phyloP scores from a whole-genome alignment of 1,140 invertebrate genomes.

The Brachionus rotundiformis region DNA sequence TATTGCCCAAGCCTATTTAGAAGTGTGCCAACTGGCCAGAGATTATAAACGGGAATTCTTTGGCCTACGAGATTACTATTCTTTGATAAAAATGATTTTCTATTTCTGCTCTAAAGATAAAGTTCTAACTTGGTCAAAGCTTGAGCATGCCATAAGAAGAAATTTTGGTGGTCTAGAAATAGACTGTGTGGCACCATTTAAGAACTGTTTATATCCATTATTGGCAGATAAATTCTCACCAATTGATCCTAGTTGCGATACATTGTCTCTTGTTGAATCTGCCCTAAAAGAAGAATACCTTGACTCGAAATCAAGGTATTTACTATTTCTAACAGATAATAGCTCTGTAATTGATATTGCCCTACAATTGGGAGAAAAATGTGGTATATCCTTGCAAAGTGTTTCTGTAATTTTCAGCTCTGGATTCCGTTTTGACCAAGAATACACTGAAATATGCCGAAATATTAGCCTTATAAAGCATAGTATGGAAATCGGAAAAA shows the following conservation, averaged over 20 bases:
- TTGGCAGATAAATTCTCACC: conserved; percentile 26
- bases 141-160: conserved; percentile 56
- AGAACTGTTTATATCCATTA: conserved; percentile 42
- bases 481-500: conserved; percentile 62
- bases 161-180: conserved; percentile 58
- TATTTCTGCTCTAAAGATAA: conserved; percentile 54
- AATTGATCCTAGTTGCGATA: conserved; percentile 53
- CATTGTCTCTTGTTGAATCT: conserved; percentile 27
- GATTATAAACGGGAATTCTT: conserved; percentile 59
- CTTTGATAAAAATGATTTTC: conserved; percentile 60
- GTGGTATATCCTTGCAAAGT: neutral
- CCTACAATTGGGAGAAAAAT: neutral
- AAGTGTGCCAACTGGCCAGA: conserved; percentile 55
- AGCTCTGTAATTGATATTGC: conserved; percentile 23
- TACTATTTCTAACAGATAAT: conserved; percentile 33
- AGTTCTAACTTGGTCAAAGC: conserved; percentile 55
- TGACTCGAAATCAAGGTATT: conserved; percentile 20
- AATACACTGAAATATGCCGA: conserved; percentile 57
- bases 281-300: conserved; percentile 36
- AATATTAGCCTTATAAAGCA: conserved; percentile 63
- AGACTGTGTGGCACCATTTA: conserved; percentile 56
- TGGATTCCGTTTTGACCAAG: conserved; percentile 36
- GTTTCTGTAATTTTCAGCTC: conserved; percentile 36
- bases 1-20: conserved; percentile 56
- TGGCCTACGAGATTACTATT: conserved; percentile 62